Evolutionary conservation across 2,888 invertebrate genomes (phyloP), one percentile per base, ranked within the genome.

Genomic region (Agrochola macilenta): DNA sequence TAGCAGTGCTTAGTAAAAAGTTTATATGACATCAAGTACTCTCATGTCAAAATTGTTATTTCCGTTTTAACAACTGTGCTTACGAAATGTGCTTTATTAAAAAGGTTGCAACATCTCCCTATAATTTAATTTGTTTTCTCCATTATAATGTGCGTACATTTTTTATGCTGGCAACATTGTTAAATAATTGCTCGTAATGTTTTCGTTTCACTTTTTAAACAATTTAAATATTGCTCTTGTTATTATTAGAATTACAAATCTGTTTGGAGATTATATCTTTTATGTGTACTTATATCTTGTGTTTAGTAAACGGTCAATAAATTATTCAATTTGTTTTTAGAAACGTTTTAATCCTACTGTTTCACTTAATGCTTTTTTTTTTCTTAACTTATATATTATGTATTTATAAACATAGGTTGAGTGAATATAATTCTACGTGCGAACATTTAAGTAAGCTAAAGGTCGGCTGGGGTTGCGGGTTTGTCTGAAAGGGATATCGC

Each of bases 21-120:
- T 65, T 68, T 46, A 91, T 90, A 92, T 93, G 93, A 92, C 94
- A 91, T 93, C 89, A 92, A 93, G 92, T 89, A 88, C 88, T 88
- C 89, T 92, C 90, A 78, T 92, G 92, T 93, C 90, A 91, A 92
- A 92, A 89, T 89, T 89, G 90, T 89, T 91, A 80, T 88, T 88
- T 89, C 89, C 83, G 79, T 82, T 90, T 88, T 85, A 88, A 92
- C 91, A 91, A 92, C 90, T 88, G 84, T 74, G 81, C 79, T 93
- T 91, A 89, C 82, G 89, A 90, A 92, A 93, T 90, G 87, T 88
- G 85, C 86, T 90, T 92, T 92, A 90, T 90, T 89, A 90, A 91
- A 76, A 92, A 91, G 77, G 74, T 81, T 88, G 76, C 76, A 85
- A 64, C 78, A 63, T 86, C 79, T 87, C 83, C 65, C 69, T 70